Evolutionary conservation across 2,888 invertebrate species (phyloP), one percentile per base, ranked within the genome.

Genomic region (Keiferia lycopersicella): DNA sequence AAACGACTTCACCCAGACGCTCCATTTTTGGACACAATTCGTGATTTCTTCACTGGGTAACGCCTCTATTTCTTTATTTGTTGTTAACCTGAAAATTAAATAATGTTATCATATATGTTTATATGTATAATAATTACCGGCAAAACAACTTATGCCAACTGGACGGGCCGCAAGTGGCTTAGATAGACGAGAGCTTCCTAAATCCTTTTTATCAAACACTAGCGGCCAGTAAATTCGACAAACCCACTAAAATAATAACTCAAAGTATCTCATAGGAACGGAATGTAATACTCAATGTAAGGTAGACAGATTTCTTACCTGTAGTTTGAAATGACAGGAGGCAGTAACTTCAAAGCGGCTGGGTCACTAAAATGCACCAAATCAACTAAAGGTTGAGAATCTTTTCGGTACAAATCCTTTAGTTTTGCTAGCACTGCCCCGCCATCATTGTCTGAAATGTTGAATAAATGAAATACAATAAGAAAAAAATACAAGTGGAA

Each of bases 1-100:
- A 65, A 94, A 93, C 1, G 91, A 88, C 67, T 93, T 87, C 14
- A 95, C 94, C 86, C 94, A 94, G 0, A 88, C 75, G 12, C 96
- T 87, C 96, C 96, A 96, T 34, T 91, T 84, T 57, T 93, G 90
- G 0, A 96, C 86, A 64, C 85, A 84, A 38, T 76, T 74, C 0
- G 83, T 85, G 67, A 92, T 82, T 38, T 91, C 91, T 0, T 74
- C 73, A 64, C 84, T 86, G 0, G 77, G 85, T 50, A 91, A 65
- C 0, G 85, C 77, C 50, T 82, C 73, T 0, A 89, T 69, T 62
- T 85, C 83, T 66, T 83, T 84, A 59, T 78, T 84, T 18, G 85
- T 74, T 39, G 89, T 79, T 57, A 92, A 74, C 67, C 92, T 92
- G 70, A 34, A 69, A 69, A 34, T 20, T 26, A 26, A 26, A 26